phyloP scores from a whole-genome alignment of 2,888 invertebrate genomes.

The Plusia festucae region DNA sequence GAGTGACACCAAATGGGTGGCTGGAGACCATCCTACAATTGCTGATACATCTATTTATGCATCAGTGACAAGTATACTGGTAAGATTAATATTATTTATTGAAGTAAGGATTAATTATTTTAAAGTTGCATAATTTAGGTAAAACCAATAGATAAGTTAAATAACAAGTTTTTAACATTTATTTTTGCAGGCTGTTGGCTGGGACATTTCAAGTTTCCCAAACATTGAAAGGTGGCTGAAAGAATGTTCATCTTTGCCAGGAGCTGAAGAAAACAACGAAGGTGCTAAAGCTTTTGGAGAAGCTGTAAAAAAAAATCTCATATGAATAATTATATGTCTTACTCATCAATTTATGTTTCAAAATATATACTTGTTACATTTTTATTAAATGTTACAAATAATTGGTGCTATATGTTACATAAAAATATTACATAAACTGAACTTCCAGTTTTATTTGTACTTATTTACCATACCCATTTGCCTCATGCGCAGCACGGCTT shows the following conservation, averaged over 20 bases:
- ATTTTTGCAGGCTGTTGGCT: constrained; percentile 87
- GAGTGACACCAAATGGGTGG: constrained; percentile 89
- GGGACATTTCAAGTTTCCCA: constrained; percentile 88
- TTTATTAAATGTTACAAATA: neutral
- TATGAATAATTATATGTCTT: too few relatives aligned
- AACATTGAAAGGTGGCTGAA: constrained; percentile 90
- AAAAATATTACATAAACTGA: neutral
- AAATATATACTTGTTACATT: constrained; percentile 26
- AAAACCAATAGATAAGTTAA: too few relatives aligned
- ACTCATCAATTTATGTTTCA: too few relatives aligned
- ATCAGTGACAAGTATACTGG: constrained; percentile 88
- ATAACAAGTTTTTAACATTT: neutral
- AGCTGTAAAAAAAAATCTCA: constrained; percentile 87
- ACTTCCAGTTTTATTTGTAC: neutral
- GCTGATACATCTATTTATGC: constrained; percentile 91
- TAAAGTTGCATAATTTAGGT: neutral
- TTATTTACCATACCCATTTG: too few relatives aligned
- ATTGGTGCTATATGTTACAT: neutral
- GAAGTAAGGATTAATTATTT: too few relatives aligned
- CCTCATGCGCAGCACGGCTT: too few relatives aligned
- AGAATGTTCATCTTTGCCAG: constrained; percentile 88
- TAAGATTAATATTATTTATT: constrained; percentile 66
- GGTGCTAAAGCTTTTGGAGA: constrained; percentile 90
- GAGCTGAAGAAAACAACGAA: constrained; percentile 89
- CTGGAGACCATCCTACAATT: constrained; percentile 90